A percentile compares a stretch with the other conserved stretches of the same genome.
These are phyloP conservation scores for Chunga burmeisteri DNA, from an alignment of 2,113 vertebrate species.

Conservation along the genomic window DNA sequence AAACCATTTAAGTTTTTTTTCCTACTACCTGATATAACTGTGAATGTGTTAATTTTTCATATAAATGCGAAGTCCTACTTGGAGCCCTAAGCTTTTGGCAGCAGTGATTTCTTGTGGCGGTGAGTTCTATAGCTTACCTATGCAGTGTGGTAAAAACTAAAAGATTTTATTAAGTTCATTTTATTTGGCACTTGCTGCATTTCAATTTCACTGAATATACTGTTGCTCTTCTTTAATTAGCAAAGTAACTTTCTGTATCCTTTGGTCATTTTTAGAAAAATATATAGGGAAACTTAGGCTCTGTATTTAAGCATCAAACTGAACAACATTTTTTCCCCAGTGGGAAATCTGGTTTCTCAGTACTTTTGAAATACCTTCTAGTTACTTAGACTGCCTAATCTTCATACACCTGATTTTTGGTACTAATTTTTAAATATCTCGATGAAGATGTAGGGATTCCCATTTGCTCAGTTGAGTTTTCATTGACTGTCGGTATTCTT, in stretches of 20 bases:
- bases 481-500: background rate
- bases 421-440: background rate
- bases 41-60: background rate
- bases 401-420: background rate
- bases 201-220: background rate
- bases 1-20: background rate
- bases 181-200: background rate
- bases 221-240: background rate
- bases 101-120: background rate
- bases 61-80: background rate
- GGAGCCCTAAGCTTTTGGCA: background rate
- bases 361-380: background rate
- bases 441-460: rapidly evolving
- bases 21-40: background rate
- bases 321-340: background rate
- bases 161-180: background rate
- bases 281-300: background rate
- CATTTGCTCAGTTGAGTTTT: background rate
- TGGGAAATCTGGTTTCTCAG: background rate
- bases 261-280: background rate
- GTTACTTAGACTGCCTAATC: background rate
- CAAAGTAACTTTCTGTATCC: background rate
- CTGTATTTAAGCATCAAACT: background rate
- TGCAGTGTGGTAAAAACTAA: background rate
- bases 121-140: background rate